Evolutionary conservation across 2,888 invertebrate species (phyloP), one percentile per base, ranked within the genome.

Genomic region (Balanococcus diminutus): DNA sequence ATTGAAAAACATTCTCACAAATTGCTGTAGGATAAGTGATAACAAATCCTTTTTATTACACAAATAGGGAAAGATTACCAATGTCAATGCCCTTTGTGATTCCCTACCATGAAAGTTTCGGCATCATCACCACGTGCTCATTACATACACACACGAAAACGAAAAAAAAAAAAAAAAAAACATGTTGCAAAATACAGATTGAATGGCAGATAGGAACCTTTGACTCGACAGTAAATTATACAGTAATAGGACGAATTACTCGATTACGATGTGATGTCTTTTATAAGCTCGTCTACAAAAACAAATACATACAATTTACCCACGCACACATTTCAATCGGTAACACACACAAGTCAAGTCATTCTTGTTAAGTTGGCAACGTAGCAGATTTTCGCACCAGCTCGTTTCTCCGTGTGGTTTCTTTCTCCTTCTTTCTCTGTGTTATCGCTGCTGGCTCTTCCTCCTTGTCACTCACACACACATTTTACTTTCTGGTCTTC

Each of bases 361-460:
- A 61, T 9, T 61, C 61, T 61, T 19, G 61, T 61, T 31, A 25
- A 72, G 72, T 72, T 72, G 72, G 72, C 72, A 72, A 72, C 72
- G 72, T 72, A 31, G 72, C 72, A 32, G 72, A 72, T 72, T 72
- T 72, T 72, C 72, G 72, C 72, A 72, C 72, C 72, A 32, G 72
- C 72, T 72, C 72, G 72, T 72, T 72, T 61, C 61, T 61, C 61
- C 61, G 61, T 46, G n/a, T n/a, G 46, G 46, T 46, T 46, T 46
- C 46, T 46, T 46, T 46, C 46, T 46, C 46, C 46, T 46, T 46
- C 14, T 61, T 25, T 61, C 61, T 25, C 14, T 31, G n/a, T 32
- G 1, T 32, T 6, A 11, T 16, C 2, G 32, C n/a, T 46, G 46
- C 46, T n/a, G 14, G 46, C 46, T 72, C 61, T 61, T 61, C 61